phyloP scores from a whole-genome alignment of 2,797 vertebrate genomes.

The Syngnathus acus region DNA sequence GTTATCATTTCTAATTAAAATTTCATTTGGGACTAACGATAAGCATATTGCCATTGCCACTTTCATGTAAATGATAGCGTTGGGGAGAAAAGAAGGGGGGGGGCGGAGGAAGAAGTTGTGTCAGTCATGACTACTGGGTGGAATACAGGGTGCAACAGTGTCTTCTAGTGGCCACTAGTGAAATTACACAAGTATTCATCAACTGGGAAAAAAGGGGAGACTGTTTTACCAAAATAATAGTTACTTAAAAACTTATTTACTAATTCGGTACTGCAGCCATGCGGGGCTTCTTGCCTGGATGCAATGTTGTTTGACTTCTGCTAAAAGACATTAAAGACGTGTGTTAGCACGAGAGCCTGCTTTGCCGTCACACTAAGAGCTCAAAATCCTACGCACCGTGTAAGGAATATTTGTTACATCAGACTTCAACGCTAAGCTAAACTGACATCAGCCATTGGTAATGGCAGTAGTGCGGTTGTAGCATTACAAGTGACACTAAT shows the following conservation, averaged over 20 bases:
- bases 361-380: neutral
- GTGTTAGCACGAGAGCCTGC: neutral
- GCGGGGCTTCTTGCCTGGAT: neutral
- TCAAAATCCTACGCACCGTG: neutral
- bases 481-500: neutral
- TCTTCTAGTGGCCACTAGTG: constrained; percentile 45
- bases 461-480: neutral
- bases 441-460: constrained; percentile 1
- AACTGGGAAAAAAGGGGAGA: too few relatives aligned
- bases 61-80: constrained; percentile 34
- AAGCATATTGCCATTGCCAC: constrained; percentile 33
- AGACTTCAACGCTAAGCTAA: neutral
- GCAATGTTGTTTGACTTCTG: neutral
- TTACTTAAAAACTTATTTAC: too few relatives aligned
- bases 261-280: neutral
- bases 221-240: too few relatives aligned
- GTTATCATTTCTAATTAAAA: constrained; percentile 46
- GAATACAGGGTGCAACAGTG: constrained; percentile 56
- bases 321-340: neutral
- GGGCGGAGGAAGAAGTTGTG: constrained; percentile 33
- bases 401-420: neutral
- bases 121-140: constrained; percentile 11
- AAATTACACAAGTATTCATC: constrained; percentile 7
- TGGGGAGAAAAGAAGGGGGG: constrained; percentile 12
- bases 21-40: constrained; percentile 29